Conservation (phyloP, 2,797 vertebrate genomes). For the Schizothorax lantsangensis region DNA sequence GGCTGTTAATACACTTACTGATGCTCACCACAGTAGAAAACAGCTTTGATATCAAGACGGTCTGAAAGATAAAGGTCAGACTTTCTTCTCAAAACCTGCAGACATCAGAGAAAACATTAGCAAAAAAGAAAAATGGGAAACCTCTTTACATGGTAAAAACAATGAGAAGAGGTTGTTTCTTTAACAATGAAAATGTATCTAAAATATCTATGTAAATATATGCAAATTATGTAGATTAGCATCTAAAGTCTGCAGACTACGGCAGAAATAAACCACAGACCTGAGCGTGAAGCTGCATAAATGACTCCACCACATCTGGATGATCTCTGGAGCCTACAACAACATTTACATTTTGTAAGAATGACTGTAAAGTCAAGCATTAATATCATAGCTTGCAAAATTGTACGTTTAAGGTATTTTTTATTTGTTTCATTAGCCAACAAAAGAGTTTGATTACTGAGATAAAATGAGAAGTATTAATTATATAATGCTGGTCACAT, state of each 20-base stretch:
- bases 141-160: not conserved
- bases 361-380: not conserved
- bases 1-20: not conserved
- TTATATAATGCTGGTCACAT: not conserved
- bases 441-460: not conserved
- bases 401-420: not conserved
- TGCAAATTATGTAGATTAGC: not conserved
- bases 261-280: slow-evolving; percentile 75
- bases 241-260: not conserved
- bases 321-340: slow-evolving; percentile 93
- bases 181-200: not conserved
- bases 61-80: slow-evolving; percentile 90
- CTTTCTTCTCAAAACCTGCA: slow-evolving; percentile 93
- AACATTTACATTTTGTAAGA: not conserved
- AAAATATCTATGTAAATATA: not conserved
- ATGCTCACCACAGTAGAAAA: slow-evolving; percentile 96
- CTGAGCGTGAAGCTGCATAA: slow-evolving; percentile 99
- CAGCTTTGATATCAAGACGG: slow-evolving; percentile 89
- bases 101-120: slow-evolving; percentile 58
- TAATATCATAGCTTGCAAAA: not conserved
- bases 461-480: not conserved
- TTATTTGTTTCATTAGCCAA: not conserved
- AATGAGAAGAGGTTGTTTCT: not conserved
- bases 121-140: slow-evolving; percentile 60
- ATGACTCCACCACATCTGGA: slow-evolving; percentile 98